Percentiles rank a stretch among this genome's conserved stretches.
Evolutionary conservation across 2,113 vertebrate species (phyloP).

Genomic region (Catharus fuscescens): DNA sequence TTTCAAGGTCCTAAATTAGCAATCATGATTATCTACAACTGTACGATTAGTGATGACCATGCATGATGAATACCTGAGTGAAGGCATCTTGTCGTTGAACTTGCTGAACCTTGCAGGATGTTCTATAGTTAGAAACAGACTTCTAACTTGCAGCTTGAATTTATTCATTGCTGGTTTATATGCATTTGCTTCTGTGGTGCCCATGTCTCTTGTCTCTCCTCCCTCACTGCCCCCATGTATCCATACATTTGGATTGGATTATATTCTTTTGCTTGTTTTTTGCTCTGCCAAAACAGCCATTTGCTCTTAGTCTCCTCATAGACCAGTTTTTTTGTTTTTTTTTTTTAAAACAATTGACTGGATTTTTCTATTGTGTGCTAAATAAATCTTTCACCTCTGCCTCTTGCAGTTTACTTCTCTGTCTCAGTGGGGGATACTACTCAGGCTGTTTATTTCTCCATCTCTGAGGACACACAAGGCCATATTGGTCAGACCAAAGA

Average conservation of each 20-base stretch:
- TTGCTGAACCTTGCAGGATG: background rate
- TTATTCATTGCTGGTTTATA: background rate
- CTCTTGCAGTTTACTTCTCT: background rate
- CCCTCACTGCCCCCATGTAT: background rate
- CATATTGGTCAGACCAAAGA: background rate
- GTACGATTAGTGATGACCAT: fast-evolving
- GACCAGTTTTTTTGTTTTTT: background rate
- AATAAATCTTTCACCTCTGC: background rate
- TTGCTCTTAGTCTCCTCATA: background rate
- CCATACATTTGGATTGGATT: background rate
- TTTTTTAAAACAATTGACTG: background rate
- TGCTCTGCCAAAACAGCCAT: background rate
- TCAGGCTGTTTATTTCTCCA: background rate
- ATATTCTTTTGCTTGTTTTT: background rate
- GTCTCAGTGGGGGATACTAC: background rate
- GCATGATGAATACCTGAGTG: background rate
- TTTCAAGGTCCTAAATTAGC: background rate
- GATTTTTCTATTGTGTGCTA: background rate
- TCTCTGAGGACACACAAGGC: background rate
- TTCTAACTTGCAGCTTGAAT: background rate
- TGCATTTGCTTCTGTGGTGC: background rate
- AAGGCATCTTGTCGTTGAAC: background rate
- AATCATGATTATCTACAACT: background rate
- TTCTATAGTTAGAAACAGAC: background rate
- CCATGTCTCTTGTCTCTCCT: background rate